A percentile compares a stretch with the other conserved stretches of the same genome.
phyloP scores from a whole-genome alignment of 2,888 invertebrate species.

The Sphecodes monilicornis region DNA sequence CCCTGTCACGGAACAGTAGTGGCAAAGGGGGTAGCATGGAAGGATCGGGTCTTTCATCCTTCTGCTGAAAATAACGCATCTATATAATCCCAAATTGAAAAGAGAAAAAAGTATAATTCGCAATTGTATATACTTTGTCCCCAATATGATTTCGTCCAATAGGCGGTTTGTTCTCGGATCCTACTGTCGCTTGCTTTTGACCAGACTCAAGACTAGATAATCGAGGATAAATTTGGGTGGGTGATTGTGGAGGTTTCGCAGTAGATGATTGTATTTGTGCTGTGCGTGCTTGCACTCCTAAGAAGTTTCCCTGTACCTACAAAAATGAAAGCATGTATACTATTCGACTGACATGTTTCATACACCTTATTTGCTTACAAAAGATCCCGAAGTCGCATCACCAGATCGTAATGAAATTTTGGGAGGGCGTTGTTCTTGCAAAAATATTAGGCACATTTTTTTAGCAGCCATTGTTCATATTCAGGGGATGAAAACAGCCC shows the following conservation, averaged over 20 bases:
- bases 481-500: too few relatives aligned
- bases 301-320: conserved; percentile 77
- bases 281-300: conserved; percentile 76
- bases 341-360: too few relatives aligned
- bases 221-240: conserved; percentile 87
- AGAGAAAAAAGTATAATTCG: not conserved
- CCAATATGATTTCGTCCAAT: conserved; percentile 78
- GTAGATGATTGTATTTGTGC: conserved; percentile 74
- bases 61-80: conserved; percentile 64
- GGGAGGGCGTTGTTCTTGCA: too few relatives aligned
- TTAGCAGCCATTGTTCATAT: too few relatives aligned
- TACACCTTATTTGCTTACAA: too few relatives aligned
- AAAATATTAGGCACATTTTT: too few relatives aligned
- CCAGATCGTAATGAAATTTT: too few relatives aligned
- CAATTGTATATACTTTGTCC: conserved; percentile 75
- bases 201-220: conserved; percentile 82
- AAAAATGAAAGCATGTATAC: not conserved
- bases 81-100: not conserved
- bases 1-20: conserved; percentile 86
- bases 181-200: conserved; percentile 74
- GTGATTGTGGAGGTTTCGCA: conserved; percentile 88
- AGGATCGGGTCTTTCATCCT: conserved; percentile 83
- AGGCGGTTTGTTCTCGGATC: conserved; percentile 81
- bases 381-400: too few relatives aligned
- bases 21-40: conserved; percentile 82